A percentile compares a stretch with the other conserved stretches of the same genome.
These are phyloP conservation scores for Vespertilio murinus DNA, from an alignment of 2,797 vertebrate genomes.

Conservation along the genomic window DNA sequence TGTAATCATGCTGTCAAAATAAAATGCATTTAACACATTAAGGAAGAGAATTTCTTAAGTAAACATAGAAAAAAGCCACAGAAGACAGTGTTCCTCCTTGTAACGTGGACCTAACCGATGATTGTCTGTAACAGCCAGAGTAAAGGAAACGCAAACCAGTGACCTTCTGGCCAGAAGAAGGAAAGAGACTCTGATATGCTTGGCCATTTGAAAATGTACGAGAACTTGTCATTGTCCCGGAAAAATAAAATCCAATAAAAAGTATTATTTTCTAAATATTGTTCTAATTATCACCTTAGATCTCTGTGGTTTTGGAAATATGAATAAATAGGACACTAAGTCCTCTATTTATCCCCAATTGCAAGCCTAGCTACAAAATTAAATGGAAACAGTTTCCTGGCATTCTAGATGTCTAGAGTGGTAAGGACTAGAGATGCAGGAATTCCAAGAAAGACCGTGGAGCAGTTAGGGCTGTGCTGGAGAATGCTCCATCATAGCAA, in stretches of 20 bases:
- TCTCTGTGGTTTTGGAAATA: conserved; percentile 60
- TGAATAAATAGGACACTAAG: conserved; percentile 70
- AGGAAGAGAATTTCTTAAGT: conserved; percentile 60
- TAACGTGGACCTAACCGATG: conserved; percentile 55
- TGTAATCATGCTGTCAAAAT: conserved; percentile 52
- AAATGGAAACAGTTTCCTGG: conserved; percentile 54
- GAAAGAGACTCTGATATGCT: conserved; percentile 74
- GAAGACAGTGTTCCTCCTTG: conserved; percentile 56
- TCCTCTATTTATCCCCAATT: conserved; percentile 52
- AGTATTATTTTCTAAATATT: conserved; percentile 56
- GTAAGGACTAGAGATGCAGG: not conserved
- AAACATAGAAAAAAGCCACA: conserved; percentile 64
- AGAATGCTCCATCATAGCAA: not conserved
- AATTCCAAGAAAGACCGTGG: not conserved
- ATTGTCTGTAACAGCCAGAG: conserved; percentile 67
- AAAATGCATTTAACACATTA: not conserved
- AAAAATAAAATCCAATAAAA: conserved; percentile 58
- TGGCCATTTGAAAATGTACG: conserved; percentile 60
- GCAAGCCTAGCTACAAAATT: conserved; percentile 25
- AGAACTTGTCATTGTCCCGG: conserved; percentile 34
- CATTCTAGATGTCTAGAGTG: not conserved
- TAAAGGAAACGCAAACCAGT: conserved; percentile 59
- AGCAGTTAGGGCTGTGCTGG: not conserved
- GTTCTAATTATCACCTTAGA: conserved; percentile 79
- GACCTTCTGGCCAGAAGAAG: conserved; percentile 53